phyloP scores from a whole-genome alignment of 2,797 vertebrate species.

The Sebastes steindachneri region DNA sequence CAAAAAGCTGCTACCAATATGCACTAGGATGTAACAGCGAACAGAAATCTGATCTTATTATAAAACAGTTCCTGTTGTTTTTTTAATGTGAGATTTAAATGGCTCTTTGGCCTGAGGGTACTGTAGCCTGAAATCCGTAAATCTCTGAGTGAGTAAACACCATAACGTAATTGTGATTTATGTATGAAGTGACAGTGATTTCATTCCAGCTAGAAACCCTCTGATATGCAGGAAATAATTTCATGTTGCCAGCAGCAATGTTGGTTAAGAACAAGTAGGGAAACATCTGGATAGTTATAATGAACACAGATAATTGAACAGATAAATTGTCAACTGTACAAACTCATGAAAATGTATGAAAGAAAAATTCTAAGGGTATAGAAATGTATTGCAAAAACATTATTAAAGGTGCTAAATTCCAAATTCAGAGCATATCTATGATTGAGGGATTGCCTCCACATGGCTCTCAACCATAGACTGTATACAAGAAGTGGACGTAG shows the following conservation, averaged over 20 bases:
- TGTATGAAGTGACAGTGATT: constrained; percentile 17
- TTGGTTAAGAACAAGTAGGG: not conserved
- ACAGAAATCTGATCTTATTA: not conserved
- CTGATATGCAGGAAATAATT: not conserved
- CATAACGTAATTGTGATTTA: not conserved
- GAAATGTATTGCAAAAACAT: not conserved
- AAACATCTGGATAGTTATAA: not conserved
- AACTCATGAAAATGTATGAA: not conserved
- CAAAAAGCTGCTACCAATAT: not conserved
- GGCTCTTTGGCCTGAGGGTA: not conserved
- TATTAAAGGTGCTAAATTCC: not conserved
- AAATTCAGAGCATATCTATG: not conserved
- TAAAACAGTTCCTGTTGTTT: not conserved
- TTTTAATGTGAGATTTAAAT: not conserved
- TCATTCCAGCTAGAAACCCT: not conserved
- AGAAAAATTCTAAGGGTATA: not conserved
- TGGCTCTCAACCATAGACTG: not conserved
- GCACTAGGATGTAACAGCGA: not conserved
- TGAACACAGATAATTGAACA: not conserved
- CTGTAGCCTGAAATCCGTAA: not conserved
- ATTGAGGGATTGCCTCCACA: not conserved
- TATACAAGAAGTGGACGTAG: not conserved
- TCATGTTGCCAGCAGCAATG: not conserved
- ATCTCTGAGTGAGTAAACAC: constrained; percentile 12
- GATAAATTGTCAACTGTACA: not conserved